phyloP scores from a whole-genome alignment of 30 jellyfish, hydroid and myxozoan genomes.

The Aurelia sp. region DNA sequence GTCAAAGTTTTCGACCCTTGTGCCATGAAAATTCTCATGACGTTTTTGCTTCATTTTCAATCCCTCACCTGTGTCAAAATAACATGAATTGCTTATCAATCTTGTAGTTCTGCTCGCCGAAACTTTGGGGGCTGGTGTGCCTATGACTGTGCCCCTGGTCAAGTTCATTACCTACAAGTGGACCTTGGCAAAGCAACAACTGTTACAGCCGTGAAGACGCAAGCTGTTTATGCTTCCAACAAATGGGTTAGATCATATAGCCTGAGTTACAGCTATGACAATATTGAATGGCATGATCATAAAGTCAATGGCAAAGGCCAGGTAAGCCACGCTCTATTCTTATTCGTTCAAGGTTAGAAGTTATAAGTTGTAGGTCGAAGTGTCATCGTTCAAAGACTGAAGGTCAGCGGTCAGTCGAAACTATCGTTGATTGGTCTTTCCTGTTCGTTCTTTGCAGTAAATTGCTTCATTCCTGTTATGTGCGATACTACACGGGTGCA shows the following conservation, averaged over 20 bases:
- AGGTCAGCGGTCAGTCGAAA: too few species aligned
- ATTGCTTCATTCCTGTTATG: too few species aligned
- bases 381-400: too few species aligned
- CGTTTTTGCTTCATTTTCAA: too few species aligned
- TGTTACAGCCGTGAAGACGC: conserved; percentile 78
- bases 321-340: conserved; percentile 3
- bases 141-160: conserved; percentile 45
- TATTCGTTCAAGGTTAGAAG: neutral
- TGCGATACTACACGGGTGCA: too few species aligned
- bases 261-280: conserved; percentile 89
- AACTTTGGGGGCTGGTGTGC: conserved; percentile 96
- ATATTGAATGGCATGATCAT: conserved; percentile 75
- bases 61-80: neutral
- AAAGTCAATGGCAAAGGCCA: conserved; percentile 64
- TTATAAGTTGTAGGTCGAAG: too few species aligned
- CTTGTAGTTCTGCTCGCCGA: conserved; percentile 31
- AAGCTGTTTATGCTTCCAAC: conserved; percentile 23
- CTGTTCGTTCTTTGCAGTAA: too few species aligned
- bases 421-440: too few species aligned
- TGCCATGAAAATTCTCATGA: too few species aligned
- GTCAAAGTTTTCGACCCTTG: too few species aligned
- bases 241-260: conserved; percentile 68
- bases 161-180: conserved; percentile 81
- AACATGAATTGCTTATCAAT: neutral
- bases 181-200: conserved; percentile 83